phyloP scores from a whole-genome alignment of 1,140 invertebrate genomes.

The Theocolax elegans region DNA sequence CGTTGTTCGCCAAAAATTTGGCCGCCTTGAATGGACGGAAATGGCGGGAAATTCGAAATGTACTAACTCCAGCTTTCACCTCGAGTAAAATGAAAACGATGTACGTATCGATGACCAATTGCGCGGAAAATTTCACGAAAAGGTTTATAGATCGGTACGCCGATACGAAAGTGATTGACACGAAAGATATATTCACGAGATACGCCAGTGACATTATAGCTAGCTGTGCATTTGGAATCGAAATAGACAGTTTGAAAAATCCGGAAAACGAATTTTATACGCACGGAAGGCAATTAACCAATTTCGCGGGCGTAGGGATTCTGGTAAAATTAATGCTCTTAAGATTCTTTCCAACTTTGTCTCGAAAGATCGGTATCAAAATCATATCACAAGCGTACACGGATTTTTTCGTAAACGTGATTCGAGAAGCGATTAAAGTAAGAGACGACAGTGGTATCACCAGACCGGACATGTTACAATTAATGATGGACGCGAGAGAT shows the following conservation, averaged over 20 bases:
- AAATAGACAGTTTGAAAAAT: slow-evolving; percentile 67
- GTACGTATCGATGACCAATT: slow-evolving; percentile 65
- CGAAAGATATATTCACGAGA: slow-evolving; percentile 62
- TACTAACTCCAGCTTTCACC: slow-evolving; percentile 72
- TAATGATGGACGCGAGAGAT: slow-evolving; percentile 51
- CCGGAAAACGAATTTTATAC: slow-evolving; percentile 25
- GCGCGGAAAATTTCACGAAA: slow-evolving; percentile 49
- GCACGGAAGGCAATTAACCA: slow-evolving; percentile 43
- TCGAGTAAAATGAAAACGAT: slow-evolving; percentile 70
- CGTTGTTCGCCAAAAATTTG: slow-evolving; percentile 67
- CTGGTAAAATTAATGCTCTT: background rate
- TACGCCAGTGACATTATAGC: slow-evolving; percentile 66
- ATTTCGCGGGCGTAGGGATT: slow-evolving; percentile 32
- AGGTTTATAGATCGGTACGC: background rate
- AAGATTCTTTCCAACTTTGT: background rate
- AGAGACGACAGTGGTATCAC: slow-evolving; percentile 46
- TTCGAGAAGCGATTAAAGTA: slow-evolving; percentile 43
- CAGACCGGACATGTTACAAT: slow-evolving; percentile 57
- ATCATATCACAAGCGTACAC: slow-evolving; percentile 10
- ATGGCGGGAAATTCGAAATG: slow-evolving; percentile 70
- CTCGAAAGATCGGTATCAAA: background rate
- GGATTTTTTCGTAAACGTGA: slow-evolving; percentile 48
- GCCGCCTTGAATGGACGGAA: slow-evolving; percentile 67
- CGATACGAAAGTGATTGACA: slow-evolving; percentile 47
- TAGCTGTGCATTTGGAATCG: slow-evolving; percentile 62